phyloP scores from a whole-genome alignment of 2,797 vertebrate genomes.

The Notamacropus eugenii region DNA sequence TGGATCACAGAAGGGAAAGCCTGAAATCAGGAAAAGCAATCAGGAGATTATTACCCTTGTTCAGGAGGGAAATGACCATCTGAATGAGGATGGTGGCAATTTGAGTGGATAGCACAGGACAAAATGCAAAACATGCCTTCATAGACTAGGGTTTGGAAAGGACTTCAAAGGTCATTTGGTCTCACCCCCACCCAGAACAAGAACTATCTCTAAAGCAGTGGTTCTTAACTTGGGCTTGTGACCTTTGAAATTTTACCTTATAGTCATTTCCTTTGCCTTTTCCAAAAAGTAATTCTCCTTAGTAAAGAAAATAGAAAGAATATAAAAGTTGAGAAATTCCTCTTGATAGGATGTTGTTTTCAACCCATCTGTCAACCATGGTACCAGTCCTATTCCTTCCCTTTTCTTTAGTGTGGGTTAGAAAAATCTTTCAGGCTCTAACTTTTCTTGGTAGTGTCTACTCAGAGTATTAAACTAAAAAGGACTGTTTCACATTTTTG shows the following conservation, averaged over 20 bases:
- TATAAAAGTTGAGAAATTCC: neutral
- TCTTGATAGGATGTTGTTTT: neutral
- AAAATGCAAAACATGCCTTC: neutral
- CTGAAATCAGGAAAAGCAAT: neutral
- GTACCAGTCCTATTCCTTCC: neutral
- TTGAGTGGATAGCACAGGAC: neutral
- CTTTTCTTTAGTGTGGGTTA: neutral
- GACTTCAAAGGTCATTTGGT: neutral
- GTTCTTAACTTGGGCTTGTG: neutral
- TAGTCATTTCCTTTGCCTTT: neutral
- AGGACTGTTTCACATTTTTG: neutral
- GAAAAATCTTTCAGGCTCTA: neutral
- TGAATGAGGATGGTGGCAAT: neutral
- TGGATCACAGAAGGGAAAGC: neutral
- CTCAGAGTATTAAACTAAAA: neutral
- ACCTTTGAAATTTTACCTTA: neutral
- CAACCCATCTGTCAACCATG: neutral
- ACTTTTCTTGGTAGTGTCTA: neutral
- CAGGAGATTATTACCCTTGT: neutral
- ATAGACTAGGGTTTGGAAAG: neutral
- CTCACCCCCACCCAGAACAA: neutral
- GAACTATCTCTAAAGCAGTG: neutral
- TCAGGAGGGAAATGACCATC: neutral
- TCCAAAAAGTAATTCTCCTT: neutral
- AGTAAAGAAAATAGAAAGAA: neutral